These are phyloP conservation scores for Acleris emargana DNA, from an alignment of 2,888 invertebrate genomes.

Conservation along the genomic window DNA sequence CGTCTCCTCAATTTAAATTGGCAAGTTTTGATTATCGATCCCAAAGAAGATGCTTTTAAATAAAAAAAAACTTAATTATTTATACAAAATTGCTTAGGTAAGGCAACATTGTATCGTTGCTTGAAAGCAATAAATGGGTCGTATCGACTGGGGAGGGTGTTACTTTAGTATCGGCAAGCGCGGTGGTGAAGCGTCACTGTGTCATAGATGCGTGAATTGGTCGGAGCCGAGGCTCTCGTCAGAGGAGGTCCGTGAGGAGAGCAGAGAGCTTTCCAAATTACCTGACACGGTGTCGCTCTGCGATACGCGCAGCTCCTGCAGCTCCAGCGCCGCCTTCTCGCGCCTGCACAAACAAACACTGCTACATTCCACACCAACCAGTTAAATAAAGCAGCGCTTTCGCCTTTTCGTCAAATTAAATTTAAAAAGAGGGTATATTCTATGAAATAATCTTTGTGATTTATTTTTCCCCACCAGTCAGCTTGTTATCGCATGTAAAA, in stretches of 20 bases:
- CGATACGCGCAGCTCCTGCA: slow-evolving; percentile 77
- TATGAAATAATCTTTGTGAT: no score
- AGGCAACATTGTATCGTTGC: neutral
- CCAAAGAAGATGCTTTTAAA: neutral
- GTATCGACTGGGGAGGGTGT: neutral
- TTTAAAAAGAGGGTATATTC: no score
- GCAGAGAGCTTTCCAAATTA: slow-evolving; percentile 79
- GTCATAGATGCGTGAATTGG: slow-evolving; percentile 71
- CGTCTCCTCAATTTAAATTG: neutral
- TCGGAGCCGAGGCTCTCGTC: slow-evolving; percentile 69
- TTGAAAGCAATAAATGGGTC: neutral
- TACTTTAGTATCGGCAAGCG: slow-evolving; percentile 13
- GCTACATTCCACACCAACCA: no score
- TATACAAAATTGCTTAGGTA: neutral
- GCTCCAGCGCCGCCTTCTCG: slow-evolving; percentile 83
- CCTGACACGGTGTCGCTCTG: slow-evolving; percentile 85
- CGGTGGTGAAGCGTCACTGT: slow-evolving; percentile 23
- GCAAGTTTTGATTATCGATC: slow-evolving; percentile 3
- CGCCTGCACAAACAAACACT: slow-evolving; percentile 61
- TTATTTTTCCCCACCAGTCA: no score
- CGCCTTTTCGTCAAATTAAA: no score
- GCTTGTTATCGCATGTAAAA: no score
- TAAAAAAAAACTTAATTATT: neutral
- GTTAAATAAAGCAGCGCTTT: no score
- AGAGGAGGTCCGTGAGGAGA: slow-evolving; percentile 79